Conservation (phyloP, 53 echinoderm and acorn worm species). For the Echinarachnius parma region DNA sequence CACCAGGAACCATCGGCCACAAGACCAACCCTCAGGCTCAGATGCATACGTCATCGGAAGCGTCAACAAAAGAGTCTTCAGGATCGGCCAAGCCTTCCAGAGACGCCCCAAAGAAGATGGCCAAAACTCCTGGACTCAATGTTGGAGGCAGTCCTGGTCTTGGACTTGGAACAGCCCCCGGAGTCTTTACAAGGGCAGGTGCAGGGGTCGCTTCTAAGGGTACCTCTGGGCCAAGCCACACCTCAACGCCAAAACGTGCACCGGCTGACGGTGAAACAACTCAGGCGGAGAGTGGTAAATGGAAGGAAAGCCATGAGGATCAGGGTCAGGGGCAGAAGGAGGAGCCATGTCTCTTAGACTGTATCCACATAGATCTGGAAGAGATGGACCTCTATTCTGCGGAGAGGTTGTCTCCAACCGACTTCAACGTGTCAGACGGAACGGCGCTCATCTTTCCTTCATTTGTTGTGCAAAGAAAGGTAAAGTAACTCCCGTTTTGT, state of each 20-base stretch:
- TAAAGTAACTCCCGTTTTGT: slow-evolving; percentile 8
- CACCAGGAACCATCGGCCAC: slow-evolving; percentile 77
- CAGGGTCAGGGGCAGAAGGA: not conserved
- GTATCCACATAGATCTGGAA: slow-evolving; percentile 83
- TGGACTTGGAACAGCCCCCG: slow-evolving; percentile 14
- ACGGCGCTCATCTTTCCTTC: slow-evolving; percentile 97
- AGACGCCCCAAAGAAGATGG: slow-evolving; percentile 28
- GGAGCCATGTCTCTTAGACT: slow-evolving; percentile 72
- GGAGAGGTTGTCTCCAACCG: slow-evolving; percentile 68
- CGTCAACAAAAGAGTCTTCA: not conserved
- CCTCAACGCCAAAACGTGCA: slow-evolving; percentile 23
- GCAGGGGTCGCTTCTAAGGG: not conserved
- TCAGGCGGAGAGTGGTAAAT: not conserved
- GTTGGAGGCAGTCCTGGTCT: slow-evolving; percentile 18
- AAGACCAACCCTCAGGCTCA: slow-evolving; percentile 11
- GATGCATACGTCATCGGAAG: not conserved
- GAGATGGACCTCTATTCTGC: slow-evolving; percentile 98
- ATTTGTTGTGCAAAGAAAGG: slow-evolving; percentile 85
- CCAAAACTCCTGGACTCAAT: slow-evolving; percentile 1
- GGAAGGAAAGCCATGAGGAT: not conserved
- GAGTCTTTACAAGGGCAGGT: slow-evolving; percentile 18
- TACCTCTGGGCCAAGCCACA: not conserved
- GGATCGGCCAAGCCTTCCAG: slow-evolving; percentile 7
- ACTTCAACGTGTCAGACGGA: slow-evolving; percentile 81
- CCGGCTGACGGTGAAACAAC: not conserved